phyloP scores from a whole-genome alignment of 2,113 vertebrate genomes.

The Enhydra lutris region DNA sequence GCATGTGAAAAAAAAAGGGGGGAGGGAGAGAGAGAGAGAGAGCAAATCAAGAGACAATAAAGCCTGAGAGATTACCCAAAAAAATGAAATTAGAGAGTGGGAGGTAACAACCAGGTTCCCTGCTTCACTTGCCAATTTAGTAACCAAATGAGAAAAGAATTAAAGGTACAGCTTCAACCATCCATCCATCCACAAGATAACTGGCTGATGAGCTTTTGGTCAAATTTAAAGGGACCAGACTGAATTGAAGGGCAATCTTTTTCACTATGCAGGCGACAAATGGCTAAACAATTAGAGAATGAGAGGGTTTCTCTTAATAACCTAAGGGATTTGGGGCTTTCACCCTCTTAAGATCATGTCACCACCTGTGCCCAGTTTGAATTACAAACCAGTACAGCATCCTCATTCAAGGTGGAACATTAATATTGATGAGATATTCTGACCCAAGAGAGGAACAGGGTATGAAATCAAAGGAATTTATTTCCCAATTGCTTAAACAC shows the following conservation, averaged over 20 bases:
- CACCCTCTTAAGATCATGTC: conserved; percentile 61
- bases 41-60: neutral
- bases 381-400: conserved; percentile 58
- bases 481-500: conserved; percentile 37
- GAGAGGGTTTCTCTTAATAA: conserved; percentile 67
- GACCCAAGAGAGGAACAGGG: conserved; percentile 42
- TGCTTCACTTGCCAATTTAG: conserved; percentile 27
- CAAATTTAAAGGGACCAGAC: conserved; percentile 18
- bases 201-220: neutral
- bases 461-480: conserved; percentile 59
- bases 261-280: conserved; percentile 66
- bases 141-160: conserved; percentile 8
- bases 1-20: neutral
- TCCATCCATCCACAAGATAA: conserved; percentile 24
- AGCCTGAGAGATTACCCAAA: neutral
- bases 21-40: neutral
- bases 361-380: conserved; percentile 69
- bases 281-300: conserved; percentile 71
- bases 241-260: conserved; percentile 48
- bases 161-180: conserved; percentile 16
- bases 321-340: conserved; percentile 69
- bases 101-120: neutral
- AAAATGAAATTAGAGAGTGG: neutral
- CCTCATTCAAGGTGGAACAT: conserved; percentile 66
- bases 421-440: conserved; percentile 73